Evolutionary conservation across 2,888 invertebrate genomes (phyloP), one percentile per base, ranked within the genome.

Genomic region (Phaonia tiefii): DNA sequence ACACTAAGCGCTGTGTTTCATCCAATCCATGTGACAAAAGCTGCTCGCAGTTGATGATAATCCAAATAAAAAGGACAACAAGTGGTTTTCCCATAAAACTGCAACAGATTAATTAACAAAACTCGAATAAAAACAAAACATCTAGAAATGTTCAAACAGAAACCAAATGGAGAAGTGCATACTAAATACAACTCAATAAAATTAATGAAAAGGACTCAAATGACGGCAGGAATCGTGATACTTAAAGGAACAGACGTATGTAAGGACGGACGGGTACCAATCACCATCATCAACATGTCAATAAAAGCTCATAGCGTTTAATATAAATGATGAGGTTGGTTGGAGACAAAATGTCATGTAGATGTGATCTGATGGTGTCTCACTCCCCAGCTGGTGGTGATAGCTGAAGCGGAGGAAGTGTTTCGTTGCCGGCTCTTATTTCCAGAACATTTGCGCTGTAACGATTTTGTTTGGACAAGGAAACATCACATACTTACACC

Each of bases 301-400:
- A 63, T 63, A 63, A 63, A 63, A 42, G 63, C 42, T 63, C 63
- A 42, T 31, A 63, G 20, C 63, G 37, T 37, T 63, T 39, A 42
- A 63, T 63, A 39, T 63, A 63, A 42, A 63, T 42, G 63, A 60
- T 60, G 39, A 60, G 37, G 39, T n/a, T n/a, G 39, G 58, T 15
- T 39, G 63, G 63, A 63, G 42, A 37, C 42, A 22, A 22, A 20
- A n/a, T n/a, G 39, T 20, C 63, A 39, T 49, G 49, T 20, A 51
- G 11, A 49, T n/a, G 1, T 49, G 49, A 17, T 31, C 4, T 31
- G 31, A 31, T 31, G 17, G 20, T 51, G 51, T 51, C 51, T 51
- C 51, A n/a, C n/a, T n/a, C n/a, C n/a, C n/a, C n/a, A 5, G 31
- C 31, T 5, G 3, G 31, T 8, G 4, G 8, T 31, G 8, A 31